Conservation (phyloP, 2,113 vertebrate species). For the Corythornis cristatus region DNA sequence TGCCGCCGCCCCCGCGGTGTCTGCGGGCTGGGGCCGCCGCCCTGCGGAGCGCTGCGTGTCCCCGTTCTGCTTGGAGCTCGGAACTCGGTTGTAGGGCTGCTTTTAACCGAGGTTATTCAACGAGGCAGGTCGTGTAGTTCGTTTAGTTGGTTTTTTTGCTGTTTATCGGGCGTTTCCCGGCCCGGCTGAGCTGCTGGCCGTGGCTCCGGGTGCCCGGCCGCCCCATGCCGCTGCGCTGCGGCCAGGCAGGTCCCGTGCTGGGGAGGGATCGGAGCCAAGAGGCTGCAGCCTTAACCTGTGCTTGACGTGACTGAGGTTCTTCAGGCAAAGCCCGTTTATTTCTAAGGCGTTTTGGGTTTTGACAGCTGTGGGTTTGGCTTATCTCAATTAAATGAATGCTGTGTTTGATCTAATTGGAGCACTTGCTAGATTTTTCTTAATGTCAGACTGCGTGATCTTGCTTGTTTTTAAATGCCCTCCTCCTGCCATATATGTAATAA, state of each 20-base stretch:
- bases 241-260: background rate
- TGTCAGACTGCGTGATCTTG: background rate
- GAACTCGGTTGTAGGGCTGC: background rate
- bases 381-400: background rate
- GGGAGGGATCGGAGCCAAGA: background rate
- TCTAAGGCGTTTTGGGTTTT: background rate
- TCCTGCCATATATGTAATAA: background rate
- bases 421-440: background rate
- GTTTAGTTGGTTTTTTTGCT: background rate
- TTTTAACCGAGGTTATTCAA: accelerated
- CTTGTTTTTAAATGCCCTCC: background rate
- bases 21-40: background rate
- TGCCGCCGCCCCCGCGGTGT: too few relatives aligned
- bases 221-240: background rate
- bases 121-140: background rate
- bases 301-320: background rate
- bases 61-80: too few relatives aligned
- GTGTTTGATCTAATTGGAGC: background rate
- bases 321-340: accelerated
- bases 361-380: background rate
- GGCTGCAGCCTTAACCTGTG: background rate
- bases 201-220: background rate
- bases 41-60: background rate
- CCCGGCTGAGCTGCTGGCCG: background rate
- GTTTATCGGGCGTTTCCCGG: background rate